Conservation (phyloP, 2,113 vertebrate genomes). For the Serilophus lunatus region DNA sequence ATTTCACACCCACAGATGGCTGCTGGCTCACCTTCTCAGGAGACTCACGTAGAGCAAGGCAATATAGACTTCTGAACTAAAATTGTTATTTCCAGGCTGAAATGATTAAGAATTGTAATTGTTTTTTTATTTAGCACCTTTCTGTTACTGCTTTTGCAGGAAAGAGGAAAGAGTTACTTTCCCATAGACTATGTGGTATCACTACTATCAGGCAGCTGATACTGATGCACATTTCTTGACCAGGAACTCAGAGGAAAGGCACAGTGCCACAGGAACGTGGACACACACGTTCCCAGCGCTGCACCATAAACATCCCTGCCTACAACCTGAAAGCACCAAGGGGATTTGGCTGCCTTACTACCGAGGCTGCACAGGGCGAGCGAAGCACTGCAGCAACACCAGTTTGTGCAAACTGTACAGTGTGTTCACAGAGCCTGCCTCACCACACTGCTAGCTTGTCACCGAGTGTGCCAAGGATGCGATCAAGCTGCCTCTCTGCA, state of each 20-base stretch:
- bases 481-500: background rate
- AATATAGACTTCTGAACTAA: background rate
- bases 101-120: background rate
- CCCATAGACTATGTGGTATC: background rate
- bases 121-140: background rate
- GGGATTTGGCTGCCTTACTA: background rate
- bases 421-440: background rate
- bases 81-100: background rate
- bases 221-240: background rate
- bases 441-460: background rate
- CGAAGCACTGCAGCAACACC: background rate
- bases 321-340: background rate
- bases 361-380: background rate
- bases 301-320: background rate
- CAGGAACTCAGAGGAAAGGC: background rate
- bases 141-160: background rate
- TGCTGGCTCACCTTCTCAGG: background rate
- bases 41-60: background rate
- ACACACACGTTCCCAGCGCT: fast-evolving
- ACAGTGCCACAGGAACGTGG: background rate
- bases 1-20: background rate
- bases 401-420: background rate
- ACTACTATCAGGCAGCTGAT: background rate
- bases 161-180: background rate
- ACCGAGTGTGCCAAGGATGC: background rate